phyloP scores from a whole-genome alignment of 1,140 invertebrate genomes.

The Metaphire vulgaris region DNA sequence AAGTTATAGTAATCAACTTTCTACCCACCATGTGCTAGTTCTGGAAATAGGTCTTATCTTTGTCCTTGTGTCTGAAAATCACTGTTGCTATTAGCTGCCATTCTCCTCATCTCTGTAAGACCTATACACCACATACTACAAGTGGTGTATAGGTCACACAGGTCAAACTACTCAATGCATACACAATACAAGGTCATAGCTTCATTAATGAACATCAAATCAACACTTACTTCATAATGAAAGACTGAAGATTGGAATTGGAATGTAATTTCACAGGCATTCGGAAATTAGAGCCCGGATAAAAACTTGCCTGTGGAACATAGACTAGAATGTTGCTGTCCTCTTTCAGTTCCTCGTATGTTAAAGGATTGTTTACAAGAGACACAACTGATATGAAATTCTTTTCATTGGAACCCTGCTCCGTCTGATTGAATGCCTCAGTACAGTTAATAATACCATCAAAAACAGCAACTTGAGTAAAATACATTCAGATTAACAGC shows the following conservation, averaged over 20 bases:
- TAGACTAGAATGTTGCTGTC: conserved; percentile 73
- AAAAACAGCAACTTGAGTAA: conserved; percentile 23
- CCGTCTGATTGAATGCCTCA: conserved; percentile 61
- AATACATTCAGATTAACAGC: conserved; percentile 49
- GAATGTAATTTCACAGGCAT: conserved; percentile 74
- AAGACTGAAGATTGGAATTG: conserved; percentile 61
- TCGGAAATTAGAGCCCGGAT: conserved; percentile 78
- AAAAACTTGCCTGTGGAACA: conserved; percentile 74
- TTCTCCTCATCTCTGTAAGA: too few species aligned
- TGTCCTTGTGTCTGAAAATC: too few species aligned
- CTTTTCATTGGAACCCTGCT: not conserved
- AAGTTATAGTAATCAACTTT: too few species aligned
- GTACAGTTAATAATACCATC: conserved; percentile 43
- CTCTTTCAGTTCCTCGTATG: conserved; percentile 71
- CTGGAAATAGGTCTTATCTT: too few species aligned
- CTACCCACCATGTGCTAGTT: too few species aligned
- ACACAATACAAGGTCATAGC: too few species aligned
- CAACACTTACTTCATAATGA: conserved; percentile 67
- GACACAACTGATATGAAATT: conserved; percentile 55
- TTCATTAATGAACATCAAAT: too few species aligned
- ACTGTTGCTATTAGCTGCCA: too few species aligned
- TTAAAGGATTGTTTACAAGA: conserved; percentile 64
- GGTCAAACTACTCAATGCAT: too few species aligned
- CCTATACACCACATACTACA: too few species aligned
- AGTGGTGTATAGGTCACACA: too few species aligned